A percentile compares a stretch with the other conserved stretches of the same genome.
These are phyloP conservation scores for Megalops atlanticus DNA, from an alignment of 2,113 vertebrate genomes.

Conservation along the genomic window DNA sequence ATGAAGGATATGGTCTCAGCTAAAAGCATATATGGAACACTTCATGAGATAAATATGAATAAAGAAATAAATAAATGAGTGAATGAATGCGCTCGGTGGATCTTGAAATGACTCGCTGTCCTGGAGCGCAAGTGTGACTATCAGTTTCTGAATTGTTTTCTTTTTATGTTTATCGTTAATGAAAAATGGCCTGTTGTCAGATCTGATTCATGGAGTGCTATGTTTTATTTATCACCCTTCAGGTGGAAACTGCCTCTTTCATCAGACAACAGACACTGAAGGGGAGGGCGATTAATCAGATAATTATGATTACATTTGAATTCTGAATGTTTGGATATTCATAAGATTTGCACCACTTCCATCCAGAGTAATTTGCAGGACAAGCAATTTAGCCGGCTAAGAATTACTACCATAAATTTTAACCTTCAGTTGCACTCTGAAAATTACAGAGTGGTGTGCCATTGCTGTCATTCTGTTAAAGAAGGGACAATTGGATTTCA, in stretches of 20 bases:
- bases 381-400: not conserved
- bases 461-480: not conserved
- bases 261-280: not conserved
- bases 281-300: not conserved
- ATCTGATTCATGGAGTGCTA: not conserved
- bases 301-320: constrained; percentile 1
- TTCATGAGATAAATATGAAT: not conserved
- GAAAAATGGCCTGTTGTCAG: not conserved
- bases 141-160: too few species aligned
- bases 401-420: constrained; percentile 5
- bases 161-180: not conserved
- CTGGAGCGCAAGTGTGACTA: not conserved
- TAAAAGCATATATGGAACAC: not conserved
- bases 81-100: too few species aligned
- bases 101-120: not conserved
- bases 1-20: not conserved
- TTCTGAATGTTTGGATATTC: not conserved
- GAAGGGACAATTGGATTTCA: not conserved
- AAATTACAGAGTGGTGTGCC: not conserved
- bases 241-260: not conserved
- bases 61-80: not conserved
- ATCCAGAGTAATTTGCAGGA: not conserved
- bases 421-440: not conserved
- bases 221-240: not conserved
- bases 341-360: not conserved